Base-by-base conservation (phyloP, 2,888 invertebrate genomes). In the Latrodectus elegans region DNA sequence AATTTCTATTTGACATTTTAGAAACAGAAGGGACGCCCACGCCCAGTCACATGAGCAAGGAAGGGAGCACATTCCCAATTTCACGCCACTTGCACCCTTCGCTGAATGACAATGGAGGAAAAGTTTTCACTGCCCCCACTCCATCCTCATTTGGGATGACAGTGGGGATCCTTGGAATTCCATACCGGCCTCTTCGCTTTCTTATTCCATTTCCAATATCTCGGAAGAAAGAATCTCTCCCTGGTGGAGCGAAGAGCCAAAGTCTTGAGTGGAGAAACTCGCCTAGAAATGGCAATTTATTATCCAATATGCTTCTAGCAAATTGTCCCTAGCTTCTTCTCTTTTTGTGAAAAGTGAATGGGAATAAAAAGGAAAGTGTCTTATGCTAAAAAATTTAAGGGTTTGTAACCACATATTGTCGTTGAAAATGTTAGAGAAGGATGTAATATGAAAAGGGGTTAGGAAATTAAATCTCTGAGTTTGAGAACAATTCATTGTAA, bases 251-350 rank as follows among this genome's bases (percentile, higher is more conserved):
- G 51, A 51, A 26, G 74, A 38, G 14, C 26, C 55, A 51, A 64
- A 38, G 67, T 26, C 15, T 55, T 38, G 60, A 60, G 26, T 15
- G 60, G 55, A 22, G 14, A 22, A 15, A 10, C 53, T 14, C 53
- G 12, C 26, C 17, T 15, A 38, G 38, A 55, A 38, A 15, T 38
- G 17, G 79, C 79, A 79, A 79, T 79, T 79, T 79, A 79, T 79
- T 79, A 79, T 79, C 79, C 79, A 79, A 79, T 79, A 79, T 79
- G 71, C 70, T 79, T 79, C 60, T 71, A 60, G 49, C 79, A 79
- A 79, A 79, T 79, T 79, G 79, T 77, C 52, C 52, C 26, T 38
- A 38, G 38, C 38, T 38, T 38, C 38, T 38, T 38, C 38, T 6
- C 38, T 38, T 38, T 38, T 38, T 38, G 3, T 38, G 38, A 38